Conservation (phyloP, 2,797 vertebrate genomes). For the Clarias pachynema region DNA sequence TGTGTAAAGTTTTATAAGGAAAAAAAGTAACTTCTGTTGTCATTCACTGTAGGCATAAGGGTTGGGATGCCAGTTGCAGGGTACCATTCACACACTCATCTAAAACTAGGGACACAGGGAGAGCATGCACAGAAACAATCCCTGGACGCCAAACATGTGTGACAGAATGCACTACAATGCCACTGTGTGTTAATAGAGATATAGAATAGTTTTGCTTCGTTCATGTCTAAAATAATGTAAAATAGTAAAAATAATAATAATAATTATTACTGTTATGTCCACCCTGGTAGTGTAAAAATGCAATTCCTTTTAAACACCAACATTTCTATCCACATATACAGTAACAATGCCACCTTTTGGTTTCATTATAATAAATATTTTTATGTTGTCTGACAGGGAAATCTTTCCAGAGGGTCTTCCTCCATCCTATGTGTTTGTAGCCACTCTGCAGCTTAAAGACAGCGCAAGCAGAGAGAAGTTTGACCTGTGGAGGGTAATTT, state of each 20-base stretch:
- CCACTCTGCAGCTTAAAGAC: conserved; percentile 75
- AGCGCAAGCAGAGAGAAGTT: conserved; percentile 61
- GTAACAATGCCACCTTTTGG: not conserved
- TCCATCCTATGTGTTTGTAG: conserved; percentile 81
- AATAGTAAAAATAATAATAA: not conserved
- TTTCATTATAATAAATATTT: not conserved
- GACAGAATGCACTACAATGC: not conserved
- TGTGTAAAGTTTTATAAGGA: not conserved
- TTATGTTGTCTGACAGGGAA: conserved; percentile 63
- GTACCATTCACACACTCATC: not conserved
- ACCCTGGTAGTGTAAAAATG: not conserved
- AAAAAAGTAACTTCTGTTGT: not conserved
- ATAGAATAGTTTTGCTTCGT: not conserved
- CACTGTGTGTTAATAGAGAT: not conserved
- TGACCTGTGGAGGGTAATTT: conserved; percentile 80
- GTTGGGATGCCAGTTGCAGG: not conserved
- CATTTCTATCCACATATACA: not conserved
- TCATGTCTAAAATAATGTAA: not conserved
- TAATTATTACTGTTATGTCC: not conserved
- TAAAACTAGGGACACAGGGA: not conserved
- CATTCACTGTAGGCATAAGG: not conserved
- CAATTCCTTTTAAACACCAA: not conserved
- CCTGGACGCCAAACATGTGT: not conserved
- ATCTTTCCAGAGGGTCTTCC: conserved; percentile 85
- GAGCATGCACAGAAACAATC: not conserved